Conservation (phyloP, 2,797 vertebrate genomes). For the Cygnus olor region DNA sequence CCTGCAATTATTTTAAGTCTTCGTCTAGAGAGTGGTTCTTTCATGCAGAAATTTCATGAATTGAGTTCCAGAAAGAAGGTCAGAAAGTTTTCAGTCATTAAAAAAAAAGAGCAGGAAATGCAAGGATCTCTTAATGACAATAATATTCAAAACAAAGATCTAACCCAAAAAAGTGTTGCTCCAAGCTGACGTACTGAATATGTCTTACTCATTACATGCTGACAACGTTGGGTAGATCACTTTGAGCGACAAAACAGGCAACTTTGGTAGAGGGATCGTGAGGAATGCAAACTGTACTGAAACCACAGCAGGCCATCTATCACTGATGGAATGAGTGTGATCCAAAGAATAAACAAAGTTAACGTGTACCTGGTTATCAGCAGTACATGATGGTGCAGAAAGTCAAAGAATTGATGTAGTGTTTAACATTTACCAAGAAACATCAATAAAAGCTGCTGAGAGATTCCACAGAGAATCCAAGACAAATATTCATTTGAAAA, state of each 20-base stretch:
- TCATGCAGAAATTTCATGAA: background rate
- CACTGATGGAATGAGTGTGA: constrained; percentile 10
- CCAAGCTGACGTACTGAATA: background rate
- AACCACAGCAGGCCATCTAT: constrained; percentile 14
- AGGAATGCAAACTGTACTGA: background rate
- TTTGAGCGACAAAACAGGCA: constrained; percentile 12
- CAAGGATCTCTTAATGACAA: background rate
- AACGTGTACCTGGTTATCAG: constrained; percentile 49
- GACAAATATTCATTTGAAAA: constrained; percentile 67
- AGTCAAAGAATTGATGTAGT: constrained; percentile 43
- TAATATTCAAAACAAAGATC: background rate
- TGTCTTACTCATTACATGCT: background rate
- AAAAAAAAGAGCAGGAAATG: background rate
- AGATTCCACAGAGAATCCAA: constrained; percentile 53
- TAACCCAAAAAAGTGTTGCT: background rate
- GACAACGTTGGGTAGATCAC: background rate
- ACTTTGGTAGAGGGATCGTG: background rate
- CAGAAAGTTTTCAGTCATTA: constrained; percentile 6
- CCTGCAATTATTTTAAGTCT: background rate
- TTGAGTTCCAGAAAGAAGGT: background rate
- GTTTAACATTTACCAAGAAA: constrained; percentile 55
- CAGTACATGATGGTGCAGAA: constrained; percentile 28
- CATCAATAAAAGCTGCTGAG: constrained; percentile 61
- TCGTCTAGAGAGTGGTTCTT: background rate
- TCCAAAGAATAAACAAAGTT: constrained; percentile 45